phyloP scores from a whole-genome alignment of 2,113 vertebrate genomes.

The Sinocyclocheilus grahami region DNA sequence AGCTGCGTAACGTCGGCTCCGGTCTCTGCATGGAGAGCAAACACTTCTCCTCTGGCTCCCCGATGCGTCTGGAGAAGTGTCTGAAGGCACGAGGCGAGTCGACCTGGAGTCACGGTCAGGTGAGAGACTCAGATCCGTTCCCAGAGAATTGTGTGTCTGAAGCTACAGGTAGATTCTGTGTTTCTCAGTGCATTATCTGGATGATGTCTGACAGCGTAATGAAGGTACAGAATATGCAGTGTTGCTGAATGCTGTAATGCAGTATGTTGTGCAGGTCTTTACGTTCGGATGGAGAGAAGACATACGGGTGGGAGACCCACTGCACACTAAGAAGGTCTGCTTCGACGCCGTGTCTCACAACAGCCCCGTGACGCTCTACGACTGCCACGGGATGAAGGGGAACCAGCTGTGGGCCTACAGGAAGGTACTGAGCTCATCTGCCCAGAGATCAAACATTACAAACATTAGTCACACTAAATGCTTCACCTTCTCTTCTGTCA shows the following conservation, averaged over 20 bases:
- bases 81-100: slow-evolving; percentile 83
- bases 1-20: slow-evolving; percentile 86
- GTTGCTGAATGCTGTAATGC: background rate
- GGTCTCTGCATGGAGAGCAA: slow-evolving; percentile 89
- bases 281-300: slow-evolving; percentile 97
- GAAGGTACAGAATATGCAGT: background rate
- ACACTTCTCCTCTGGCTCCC: slow-evolving; percentile 86
- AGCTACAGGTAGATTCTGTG: too few species aligned
- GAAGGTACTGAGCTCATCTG: slow-evolving; percentile 71
- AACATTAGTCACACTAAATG: too few species aligned
- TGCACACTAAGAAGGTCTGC: slow-evolving; percentile 95
- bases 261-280: slow-evolving; percentile 80
- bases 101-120: slow-evolving; percentile 91
- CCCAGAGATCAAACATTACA: too few species aligned
- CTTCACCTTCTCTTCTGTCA: too few species aligned
- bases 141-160: too few species aligned
- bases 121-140: slow-evolving; percentile 63
- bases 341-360: slow-evolving; percentile 91
- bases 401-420: slow-evolving; percentile 97
- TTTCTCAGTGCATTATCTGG: too few species aligned
- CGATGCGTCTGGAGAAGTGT: slow-evolving; percentile 86
- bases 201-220: background rate
- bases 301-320: slow-evolving; percentile 90
- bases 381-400: slow-evolving; percentile 97
- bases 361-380: slow-evolving; percentile 92